Conservation (phyloP, 2,888 invertebrate species). For the Heliconius cydno region DNA sequence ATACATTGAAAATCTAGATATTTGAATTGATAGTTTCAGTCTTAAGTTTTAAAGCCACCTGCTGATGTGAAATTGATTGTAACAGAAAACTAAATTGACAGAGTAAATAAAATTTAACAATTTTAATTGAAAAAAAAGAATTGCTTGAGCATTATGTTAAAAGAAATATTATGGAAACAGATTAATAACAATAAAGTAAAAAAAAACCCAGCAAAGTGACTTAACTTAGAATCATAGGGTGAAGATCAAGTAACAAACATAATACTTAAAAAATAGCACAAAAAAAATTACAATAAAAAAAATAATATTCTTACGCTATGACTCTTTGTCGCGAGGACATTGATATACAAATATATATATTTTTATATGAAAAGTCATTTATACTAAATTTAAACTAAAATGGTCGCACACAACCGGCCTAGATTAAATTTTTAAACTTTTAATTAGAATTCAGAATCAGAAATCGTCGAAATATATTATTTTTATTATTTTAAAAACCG, state of each 20-base stretch:
- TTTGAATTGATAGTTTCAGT: constrained; percentile 42
- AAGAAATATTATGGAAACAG: neutral
- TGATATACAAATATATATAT: constrained; percentile 1
- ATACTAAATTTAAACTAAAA: neutral
- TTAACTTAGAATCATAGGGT: constrained; percentile 30
- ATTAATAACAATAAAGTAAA: neutral
- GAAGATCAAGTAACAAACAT: constrained; percentile 22
- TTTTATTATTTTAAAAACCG: neutral
- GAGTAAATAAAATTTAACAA: no score
- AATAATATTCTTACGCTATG: constrained; percentile 23
- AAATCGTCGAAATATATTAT: constrained; percentile 21
- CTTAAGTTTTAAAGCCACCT: constrained; percentile 39
- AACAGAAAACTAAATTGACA: neutral
- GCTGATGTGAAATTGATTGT: constrained; percentile 4
- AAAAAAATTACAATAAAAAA: constrained; percentile 6
- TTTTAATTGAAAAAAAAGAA: neutral
- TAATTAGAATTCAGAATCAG: constrained; percentile 10
- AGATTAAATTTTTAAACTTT: neutral
- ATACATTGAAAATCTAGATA: constrained; percentile 42
- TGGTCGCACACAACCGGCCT: neutral
- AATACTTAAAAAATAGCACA: constrained; percentile 32
- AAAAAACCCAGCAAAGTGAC: constrained; percentile 34
- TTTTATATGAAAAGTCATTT: neutral
- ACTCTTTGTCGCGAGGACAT: constrained; percentile 19
- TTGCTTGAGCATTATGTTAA: neutral